Evolutionary conservation across 2,797 vertebrate species (phyloP).

Genomic region (Manis crassicaudata): DNA sequence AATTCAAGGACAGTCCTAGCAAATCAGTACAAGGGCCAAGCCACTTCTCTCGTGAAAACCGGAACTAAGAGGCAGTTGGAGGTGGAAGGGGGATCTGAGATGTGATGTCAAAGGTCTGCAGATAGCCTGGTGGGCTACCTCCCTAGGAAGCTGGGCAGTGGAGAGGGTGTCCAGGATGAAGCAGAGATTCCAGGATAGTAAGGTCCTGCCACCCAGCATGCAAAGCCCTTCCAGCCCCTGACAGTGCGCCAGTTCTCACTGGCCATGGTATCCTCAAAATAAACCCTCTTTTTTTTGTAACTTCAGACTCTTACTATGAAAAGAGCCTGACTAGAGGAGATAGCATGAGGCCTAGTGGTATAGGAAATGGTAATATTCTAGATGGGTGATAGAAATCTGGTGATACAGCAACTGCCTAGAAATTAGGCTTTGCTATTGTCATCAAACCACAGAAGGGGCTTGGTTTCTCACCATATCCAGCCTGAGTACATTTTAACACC

Average conservation of each 20-base stretch:
- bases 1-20: background rate
- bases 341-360: background rate
- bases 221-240: accelerated
- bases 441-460: background rate
- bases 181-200: accelerated
- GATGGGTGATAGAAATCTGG: background rate
- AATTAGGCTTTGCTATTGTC: background rate
- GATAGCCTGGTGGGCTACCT: accelerated
- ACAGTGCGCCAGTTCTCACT: accelerated
- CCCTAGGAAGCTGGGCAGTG: background rate
- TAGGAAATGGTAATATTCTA: background rate
- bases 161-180: no score
- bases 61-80: background rate
- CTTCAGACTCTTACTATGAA: background rate
- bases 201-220: accelerated
- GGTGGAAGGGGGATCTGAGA: background rate
- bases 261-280: background rate
- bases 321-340: background rate
- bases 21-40: background rate
- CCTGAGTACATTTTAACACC: background rate
- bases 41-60: background rate
- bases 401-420: background rate
- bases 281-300: background rate
- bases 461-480: background rate
- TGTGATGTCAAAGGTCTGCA: background rate